Base-by-base conservation (phyloP, 2,888 invertebrate species). In the Ametastegia equiseti region DNA sequence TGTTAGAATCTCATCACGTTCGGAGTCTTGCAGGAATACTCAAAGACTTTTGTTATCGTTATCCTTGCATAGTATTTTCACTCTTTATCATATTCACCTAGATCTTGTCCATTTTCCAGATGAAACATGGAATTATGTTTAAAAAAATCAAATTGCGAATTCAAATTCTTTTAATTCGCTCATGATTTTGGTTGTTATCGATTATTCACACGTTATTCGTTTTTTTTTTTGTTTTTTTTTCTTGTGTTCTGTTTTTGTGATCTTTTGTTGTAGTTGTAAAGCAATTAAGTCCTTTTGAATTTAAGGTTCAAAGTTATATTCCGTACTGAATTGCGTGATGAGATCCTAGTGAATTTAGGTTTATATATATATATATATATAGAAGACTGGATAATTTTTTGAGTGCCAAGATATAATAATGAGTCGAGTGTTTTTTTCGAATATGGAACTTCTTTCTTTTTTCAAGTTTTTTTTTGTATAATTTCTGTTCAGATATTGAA, bases 321-420 rank as follows among this genome's bases (percentile, higher is more conserved):
- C 5, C 30, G 30, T 30, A n/a, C n/a, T 15, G 5, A 60, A 9
- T 60, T 42, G 1, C 57, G 78, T 63, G 78, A 75, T 39, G 63
- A 60, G 65, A 47, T 81, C 39, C 13, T 81, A 30, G 39, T 60
- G 60, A 69, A 67, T 13, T 81, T 54, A 47, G 47, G 39, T 81
- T 80, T 77, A 47, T n/a, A n/a, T n/a, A n/a, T n/a, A n/a, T n/a
- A n/a, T n/a, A n/a, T n/a, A n/a, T n/a, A n/a, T n/a, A n/a, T 71
- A 15, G 63, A 80, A 84, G 77, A 82, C 83, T 81, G 82, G 81
- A 80, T 82, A 73, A 80, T 83, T 83, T 60, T 77, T 82, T 78
- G 82, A 83, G 85, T 84, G 88, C 84, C 84, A 84, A 87, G 81
- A 77, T 30, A 33, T 9, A 57, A 33, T 9, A 57, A 57, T 75